Conservation (phyloP, 2,113 vertebrate species). For the Acrocephalus arundinaceus region DNA sequence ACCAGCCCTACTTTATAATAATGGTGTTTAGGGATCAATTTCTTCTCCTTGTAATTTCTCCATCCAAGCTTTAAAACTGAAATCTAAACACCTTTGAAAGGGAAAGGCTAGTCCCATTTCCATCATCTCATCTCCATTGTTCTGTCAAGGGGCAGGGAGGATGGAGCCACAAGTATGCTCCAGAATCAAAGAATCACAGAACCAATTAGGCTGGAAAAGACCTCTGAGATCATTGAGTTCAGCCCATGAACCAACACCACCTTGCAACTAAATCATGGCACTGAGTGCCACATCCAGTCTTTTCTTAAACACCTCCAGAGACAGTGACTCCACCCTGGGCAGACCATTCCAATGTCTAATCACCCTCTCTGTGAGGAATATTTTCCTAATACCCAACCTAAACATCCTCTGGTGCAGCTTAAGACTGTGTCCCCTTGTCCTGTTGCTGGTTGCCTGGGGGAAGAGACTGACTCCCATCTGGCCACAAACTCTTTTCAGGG, state of each 20-base stretch:
- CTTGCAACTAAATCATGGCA: background rate
- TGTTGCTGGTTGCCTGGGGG: accelerated
- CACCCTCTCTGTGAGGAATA: background rate
- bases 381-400: background rate
- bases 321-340: background rate
- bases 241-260: background rate
- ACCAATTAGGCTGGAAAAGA: background rate
- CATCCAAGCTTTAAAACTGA: background rate
- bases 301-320: background rate
- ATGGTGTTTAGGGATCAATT: background rate
- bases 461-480: background rate
- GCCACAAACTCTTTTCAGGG: background rate
- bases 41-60: background rate
- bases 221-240: background rate
- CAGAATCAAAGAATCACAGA: background rate
- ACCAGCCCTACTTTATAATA: background rate
- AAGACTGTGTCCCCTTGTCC: background rate
- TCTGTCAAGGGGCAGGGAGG: background rate
- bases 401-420: accelerated
- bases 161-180: background rate
- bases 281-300: background rate
- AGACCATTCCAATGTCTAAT: background rate
- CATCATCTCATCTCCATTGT: background rate
- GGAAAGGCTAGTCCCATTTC: background rate
- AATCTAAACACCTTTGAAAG: background rate